Evolutionary conservation across 2,888 invertebrate species (phyloP), one percentile per base, ranked within the genome.

Genomic region (Leucophora obtusa): DNA sequence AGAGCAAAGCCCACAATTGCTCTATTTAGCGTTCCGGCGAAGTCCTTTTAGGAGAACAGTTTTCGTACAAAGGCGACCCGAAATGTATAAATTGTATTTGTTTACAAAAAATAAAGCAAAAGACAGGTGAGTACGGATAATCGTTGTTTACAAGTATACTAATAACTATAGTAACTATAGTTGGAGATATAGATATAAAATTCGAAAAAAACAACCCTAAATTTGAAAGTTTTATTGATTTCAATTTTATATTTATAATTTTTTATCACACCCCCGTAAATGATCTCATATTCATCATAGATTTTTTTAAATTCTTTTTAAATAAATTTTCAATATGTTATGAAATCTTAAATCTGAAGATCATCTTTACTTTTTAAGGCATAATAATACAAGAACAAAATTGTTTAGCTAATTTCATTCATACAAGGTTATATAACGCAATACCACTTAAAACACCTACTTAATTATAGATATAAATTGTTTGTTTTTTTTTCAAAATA

Each of bases 371-470:
- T 72, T 33, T 71, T 65, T 59, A 63, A 58, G 73, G 65, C 18
- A 33, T 54, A 53, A 59, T 50, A n/a, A n/a, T 54, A 62, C 33
- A 47, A 24, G 21, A 54, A 3, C 9, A 17, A 66, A 5, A 59
- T 60, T 38, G 7, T 68, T 53, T 47, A 58, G 68, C 59, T 75
- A 62, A 75, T 75, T 75, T 75, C 60, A 75, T 75, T 68, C 56
- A 35, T 9, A 68, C 74, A 75, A 75, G 74, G 74, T 68, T 54
- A 62, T 56, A 21, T 15, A 68, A 66, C 69, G 74, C 60, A 74
- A 54, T 47, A 47, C n/a, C 6, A 47, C n/a, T 47, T n/a, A n/a
- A n/a, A 1, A 47, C 43, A 47, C 43, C 43, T 14, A 47, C 43
- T 47, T 47, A 47, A 6, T 47, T n/a, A 1, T n/a, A 47, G n/a